These are phyloP conservation scores for Cyprinella venusta DNA, from an alignment of 2,797 vertebrate species.

Conservation along the genomic window DNA sequence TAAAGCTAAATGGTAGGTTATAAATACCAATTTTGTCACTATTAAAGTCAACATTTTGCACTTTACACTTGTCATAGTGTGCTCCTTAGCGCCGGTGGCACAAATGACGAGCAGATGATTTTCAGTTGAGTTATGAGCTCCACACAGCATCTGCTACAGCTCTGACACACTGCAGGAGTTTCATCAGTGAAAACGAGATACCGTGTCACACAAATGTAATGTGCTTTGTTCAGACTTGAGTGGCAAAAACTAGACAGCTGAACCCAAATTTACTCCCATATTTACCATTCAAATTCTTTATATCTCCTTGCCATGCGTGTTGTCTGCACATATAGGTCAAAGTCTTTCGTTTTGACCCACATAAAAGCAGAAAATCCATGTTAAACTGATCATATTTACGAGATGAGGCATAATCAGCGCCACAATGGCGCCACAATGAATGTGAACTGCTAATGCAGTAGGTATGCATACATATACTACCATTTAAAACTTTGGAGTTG, in stretches of 20 bases:
- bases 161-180: conserved; percentile 18
- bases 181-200: conserved; percentile 17
- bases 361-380: neutral
- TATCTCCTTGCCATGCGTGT: neutral
- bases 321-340: neutral
- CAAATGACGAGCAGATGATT: neutral
- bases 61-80: neutral
- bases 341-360: neutral
- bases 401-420: neutral
- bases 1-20: neutral
- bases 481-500: neutral
- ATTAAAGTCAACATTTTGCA: neutral
- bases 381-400: too few species aligned
- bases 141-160: conserved; percentile 23
- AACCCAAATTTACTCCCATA: conserved; percentile 53
- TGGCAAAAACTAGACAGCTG: conserved; percentile 76
- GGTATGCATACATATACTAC: neutral
- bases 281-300: conserved; percentile 19
- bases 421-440: neutral
- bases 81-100: neutral
- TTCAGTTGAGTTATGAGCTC: neutral
- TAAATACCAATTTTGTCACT: neutral
- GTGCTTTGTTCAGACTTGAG: conserved; percentile 74
- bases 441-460: neutral
- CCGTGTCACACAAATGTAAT: conserved; percentile 52